Percentiles rank a stretch among this genome's conserved stretches.
Evolutionary conservation across 2,888 invertebrate species (phyloP).

Genomic region (Drosophila acutilabella): DNA sequence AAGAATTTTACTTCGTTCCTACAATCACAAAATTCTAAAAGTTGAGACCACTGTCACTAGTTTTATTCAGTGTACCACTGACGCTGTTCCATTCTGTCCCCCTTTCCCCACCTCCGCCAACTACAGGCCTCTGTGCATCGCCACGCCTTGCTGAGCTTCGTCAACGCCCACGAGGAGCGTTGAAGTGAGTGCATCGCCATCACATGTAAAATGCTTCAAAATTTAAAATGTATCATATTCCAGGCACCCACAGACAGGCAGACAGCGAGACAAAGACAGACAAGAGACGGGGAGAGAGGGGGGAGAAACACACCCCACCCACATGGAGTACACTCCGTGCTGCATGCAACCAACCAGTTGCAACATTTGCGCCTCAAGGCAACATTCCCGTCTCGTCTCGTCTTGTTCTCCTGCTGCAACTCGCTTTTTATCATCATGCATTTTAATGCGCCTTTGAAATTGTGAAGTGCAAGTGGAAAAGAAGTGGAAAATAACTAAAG

Average conservation of each 20-base stretch:
- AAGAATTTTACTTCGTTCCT: too few species aligned
- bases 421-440: constrained; percentile 67
- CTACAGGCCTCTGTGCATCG: neutral
- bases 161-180: constrained; percentile 53
- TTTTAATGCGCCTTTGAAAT: constrained; percentile 79
- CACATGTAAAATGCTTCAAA: constrained; percentile 58
- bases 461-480: constrained; percentile 71
- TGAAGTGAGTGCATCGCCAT: constrained; percentile 22
- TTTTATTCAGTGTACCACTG: neutral
- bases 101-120: neutral
- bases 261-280: neutral
- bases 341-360: constrained; percentile 55
- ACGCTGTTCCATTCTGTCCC: neutral
- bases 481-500: constrained; percentile 80
- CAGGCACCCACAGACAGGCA: constrained; percentile 18
- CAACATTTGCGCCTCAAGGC: constrained; percentile 46
- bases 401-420: constrained; percentile 13
- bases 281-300: constrained; percentile 1
- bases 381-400: constrained; percentile 32
- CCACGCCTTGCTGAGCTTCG: constrained; percentile 14
- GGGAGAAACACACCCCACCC: constrained; percentile 8
- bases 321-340: constrained; percentile 9
- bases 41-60: neutral
- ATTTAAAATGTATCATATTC: constrained; percentile 69
- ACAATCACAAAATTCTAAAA: too few species aligned